Evolutionary conservation across 2,797 vertebrate genomes (phyloP).

Genomic region (Melanotaenia trifasciata): DNA sequence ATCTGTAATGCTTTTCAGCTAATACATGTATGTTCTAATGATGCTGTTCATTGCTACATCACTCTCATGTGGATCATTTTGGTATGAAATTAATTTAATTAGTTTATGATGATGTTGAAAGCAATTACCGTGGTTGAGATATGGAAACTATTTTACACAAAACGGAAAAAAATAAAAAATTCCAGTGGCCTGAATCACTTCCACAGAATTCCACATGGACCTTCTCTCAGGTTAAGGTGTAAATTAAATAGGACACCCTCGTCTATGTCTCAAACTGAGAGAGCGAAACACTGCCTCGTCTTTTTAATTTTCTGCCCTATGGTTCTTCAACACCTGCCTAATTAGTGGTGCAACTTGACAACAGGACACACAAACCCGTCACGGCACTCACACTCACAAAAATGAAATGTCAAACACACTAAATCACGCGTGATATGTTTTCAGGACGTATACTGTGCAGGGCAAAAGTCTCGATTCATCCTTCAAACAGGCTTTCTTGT

Average conservation of each 20-base stretch:
- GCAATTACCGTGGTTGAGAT: constrained; percentile 6
- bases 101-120: constrained; percentile 20
- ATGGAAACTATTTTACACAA: background rate
- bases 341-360: constrained; percentile 52
- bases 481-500: background rate
- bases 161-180: background rate
- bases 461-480: background rate
- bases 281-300: constrained; percentile 36
- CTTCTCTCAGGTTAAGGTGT: constrained; percentile 39
- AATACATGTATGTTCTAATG: constrained; percentile 23
- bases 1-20: constrained; percentile 29
- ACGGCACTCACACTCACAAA: background rate
- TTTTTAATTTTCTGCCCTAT: constrained; percentile 26
- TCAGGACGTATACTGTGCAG: background rate
- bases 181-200: background rate
- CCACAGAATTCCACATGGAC: constrained; percentile 1
- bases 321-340: constrained; percentile 47
- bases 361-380: constrained; percentile 14
- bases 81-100: constrained; percentile 15
- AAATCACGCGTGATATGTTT: background rate
- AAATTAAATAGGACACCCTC: constrained; percentile 46
- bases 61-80: constrained; percentile 20
- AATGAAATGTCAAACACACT: background rate
- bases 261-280: constrained; percentile 36
- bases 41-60: constrained; percentile 27